Percentiles rank a stretch among this genome's conserved stretches.
These are phyloP conservation scores for Pristionchus mayeri DNA, from an alignment of 2,888 invertebrate species.

Conservation along the genomic window DNA sequence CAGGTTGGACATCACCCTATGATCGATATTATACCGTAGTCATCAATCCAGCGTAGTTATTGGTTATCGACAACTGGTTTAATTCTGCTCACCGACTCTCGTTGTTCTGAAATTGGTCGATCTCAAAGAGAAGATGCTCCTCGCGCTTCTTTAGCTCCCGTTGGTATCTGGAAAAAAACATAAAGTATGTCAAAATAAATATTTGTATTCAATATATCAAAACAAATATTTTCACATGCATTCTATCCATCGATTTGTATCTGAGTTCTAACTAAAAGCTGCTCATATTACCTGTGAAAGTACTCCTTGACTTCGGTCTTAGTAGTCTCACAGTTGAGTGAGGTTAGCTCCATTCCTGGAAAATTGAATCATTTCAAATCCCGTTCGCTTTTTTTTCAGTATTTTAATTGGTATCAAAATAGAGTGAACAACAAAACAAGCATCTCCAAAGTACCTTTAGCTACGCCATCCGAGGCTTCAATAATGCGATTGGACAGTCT, in stretches of 20 bases:
- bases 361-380: too few relatives aligned
- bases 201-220: too few relatives aligned
- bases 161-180: conserved; percentile 44
- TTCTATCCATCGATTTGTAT: too few relatives aligned
- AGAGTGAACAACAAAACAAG: background rate
- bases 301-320: conserved; percentile 92
- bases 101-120: conserved; percentile 90
- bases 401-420: too few relatives aligned
- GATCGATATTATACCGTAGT: background rate
- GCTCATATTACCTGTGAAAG: conserved; percentile 65
- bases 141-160: conserved; percentile 81
- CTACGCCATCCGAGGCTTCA: conserved; percentile 73
- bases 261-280: too few relatives aligned
- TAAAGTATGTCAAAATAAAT: background rate
- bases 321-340: conserved; percentile 90
- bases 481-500: conserved; percentile 73
- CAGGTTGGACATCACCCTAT: conserved; percentile 81
- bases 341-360: conserved; percentile 85
- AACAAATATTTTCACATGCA: too few relatives aligned
- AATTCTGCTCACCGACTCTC: conserved; percentile 83
- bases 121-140: conserved; percentile 79
- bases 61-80: conserved; percentile 38
- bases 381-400: too few relatives aligned
- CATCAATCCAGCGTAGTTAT: too few relatives aligned
- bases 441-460: conserved; percentile 80